phyloP scores from a whole-genome alignment of 2,888 invertebrate genomes.

The Cantharis rustica region DNA sequence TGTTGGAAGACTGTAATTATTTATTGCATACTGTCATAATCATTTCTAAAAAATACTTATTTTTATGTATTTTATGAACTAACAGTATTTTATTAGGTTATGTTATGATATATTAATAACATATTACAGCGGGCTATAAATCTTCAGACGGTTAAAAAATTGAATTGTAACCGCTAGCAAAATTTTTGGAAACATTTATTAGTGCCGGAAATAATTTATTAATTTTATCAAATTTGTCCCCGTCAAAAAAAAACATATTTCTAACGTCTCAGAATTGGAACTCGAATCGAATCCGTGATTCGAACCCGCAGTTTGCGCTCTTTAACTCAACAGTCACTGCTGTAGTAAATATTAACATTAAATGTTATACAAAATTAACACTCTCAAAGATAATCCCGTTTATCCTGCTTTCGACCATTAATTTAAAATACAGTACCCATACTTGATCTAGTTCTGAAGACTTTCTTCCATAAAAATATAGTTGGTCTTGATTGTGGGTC shows the following conservation, averaged over 20 bases:
- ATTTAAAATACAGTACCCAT: too few species aligned
- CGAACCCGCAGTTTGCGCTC: too few species aligned
- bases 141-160: background rate
- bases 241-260: background rate
- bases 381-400: too few species aligned
- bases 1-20: constrained; percentile 6
- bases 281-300: too few species aligned
- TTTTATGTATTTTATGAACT: background rate
- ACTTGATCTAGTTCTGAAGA: too few species aligned
- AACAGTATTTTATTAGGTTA: background rate
- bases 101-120: background rate
- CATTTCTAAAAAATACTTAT: constrained; percentile 4
- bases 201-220: background rate
- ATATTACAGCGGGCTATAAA: background rate
- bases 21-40: constrained; percentile 5
- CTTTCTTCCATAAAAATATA: too few species aligned
- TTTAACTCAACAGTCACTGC: too few species aligned
- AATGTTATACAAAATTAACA: too few species aligned
- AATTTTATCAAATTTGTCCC: background rate
- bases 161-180: background rate
- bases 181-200: background rate
- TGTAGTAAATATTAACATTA: too few species aligned
- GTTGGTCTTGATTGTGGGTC: too few species aligned
- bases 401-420: too few species aligned
- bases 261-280: too few species aligned